phyloP scores from a whole-genome alignment of 1,140 invertebrate species.

The Trichonephila clavipes region DNA sequence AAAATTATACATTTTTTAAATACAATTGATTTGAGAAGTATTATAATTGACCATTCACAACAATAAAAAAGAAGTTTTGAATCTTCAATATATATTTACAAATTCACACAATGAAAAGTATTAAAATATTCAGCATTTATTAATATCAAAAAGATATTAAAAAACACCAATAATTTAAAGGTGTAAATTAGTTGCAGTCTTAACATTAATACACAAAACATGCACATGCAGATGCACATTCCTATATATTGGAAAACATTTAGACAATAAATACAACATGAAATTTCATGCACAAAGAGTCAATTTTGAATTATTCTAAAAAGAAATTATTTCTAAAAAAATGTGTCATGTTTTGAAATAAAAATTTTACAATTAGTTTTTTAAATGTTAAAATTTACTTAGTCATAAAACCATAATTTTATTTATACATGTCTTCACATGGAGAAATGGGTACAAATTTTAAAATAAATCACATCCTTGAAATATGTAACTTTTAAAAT shows the following conservation, averaged over 20 bases:
- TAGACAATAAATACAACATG: slow-evolving; percentile 35
- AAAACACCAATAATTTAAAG: slow-evolving; percentile 13
- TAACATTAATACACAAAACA: slow-evolving; percentile 56
- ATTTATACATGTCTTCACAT: no score
- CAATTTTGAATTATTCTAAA: neutral
- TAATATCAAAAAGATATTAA: neutral
- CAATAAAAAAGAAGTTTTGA: no score
- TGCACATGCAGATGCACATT: slow-evolving; percentile 70
- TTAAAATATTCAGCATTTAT: slow-evolving; percentile 11
- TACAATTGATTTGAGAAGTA: no score
- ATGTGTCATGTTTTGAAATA: neutral
- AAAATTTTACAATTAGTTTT: neutral
- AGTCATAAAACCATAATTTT: no score
- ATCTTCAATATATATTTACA: neutral
- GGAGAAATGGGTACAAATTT: no score
- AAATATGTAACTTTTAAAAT: no score
- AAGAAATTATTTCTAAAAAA: neutral
- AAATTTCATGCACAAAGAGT: slow-evolving; percentile 46
- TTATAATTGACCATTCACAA: no score
- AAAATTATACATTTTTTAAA: no score
- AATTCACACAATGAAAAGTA: neutral
- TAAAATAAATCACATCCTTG: no score
- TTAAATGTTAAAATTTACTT: neutral
- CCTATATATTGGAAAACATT: slow-evolving; percentile 34
- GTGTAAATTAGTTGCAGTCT: slow-evolving; percentile 13